A percentile compares a stretch with the other conserved stretches of the same genome.
phyloP scores from a whole-genome alignment of 2,113 vertebrate species.

The Orthonyx spaldingii region DNA sequence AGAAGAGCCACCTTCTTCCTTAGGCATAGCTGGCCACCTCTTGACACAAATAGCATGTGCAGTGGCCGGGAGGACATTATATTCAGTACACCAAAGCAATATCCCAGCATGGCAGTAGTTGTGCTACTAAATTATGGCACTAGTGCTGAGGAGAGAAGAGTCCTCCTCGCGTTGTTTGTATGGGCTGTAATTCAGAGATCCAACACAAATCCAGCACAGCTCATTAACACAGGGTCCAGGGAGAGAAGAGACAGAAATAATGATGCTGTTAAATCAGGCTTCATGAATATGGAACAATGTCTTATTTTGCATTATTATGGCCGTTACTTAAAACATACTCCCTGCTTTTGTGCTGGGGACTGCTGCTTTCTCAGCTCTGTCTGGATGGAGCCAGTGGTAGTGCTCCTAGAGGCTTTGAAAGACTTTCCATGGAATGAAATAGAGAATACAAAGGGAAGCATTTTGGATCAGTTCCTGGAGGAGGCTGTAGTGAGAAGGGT shows the following conservation, averaged over 20 bases:
- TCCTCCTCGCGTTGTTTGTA: constrained; percentile 9
- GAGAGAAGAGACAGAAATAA: constrained; percentile 66
- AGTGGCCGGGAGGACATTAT: not conserved
- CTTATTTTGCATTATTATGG: constrained; percentile 67
- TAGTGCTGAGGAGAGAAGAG: not conserved
- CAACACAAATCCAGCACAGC: constrained; percentile 55
- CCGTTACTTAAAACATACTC: constrained; percentile 60
- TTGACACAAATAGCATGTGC: not conserved
- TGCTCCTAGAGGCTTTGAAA: not conserved
- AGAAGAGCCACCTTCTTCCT: not conserved
- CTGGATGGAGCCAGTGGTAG: not conserved
- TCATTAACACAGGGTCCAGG: constrained; percentile 60
- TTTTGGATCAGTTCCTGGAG: not conserved
- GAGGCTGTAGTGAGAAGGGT: not conserved
- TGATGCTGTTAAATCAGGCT: constrained; percentile 67
- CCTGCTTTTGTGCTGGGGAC: not conserved
- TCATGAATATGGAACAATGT: constrained; percentile 71
- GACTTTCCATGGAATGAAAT: not conserved
- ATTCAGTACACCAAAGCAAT: not conserved
- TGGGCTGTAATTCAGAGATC: constrained; percentile 55
- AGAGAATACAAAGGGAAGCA: not conserved
- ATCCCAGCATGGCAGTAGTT: not conserved
- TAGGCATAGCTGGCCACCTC: not conserved
- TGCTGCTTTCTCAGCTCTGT: constrained; percentile 5
- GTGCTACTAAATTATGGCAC: not conserved